Conservation (phyloP, 1,140 invertebrate genomes). For the Heterodera schachtii region DNA sequence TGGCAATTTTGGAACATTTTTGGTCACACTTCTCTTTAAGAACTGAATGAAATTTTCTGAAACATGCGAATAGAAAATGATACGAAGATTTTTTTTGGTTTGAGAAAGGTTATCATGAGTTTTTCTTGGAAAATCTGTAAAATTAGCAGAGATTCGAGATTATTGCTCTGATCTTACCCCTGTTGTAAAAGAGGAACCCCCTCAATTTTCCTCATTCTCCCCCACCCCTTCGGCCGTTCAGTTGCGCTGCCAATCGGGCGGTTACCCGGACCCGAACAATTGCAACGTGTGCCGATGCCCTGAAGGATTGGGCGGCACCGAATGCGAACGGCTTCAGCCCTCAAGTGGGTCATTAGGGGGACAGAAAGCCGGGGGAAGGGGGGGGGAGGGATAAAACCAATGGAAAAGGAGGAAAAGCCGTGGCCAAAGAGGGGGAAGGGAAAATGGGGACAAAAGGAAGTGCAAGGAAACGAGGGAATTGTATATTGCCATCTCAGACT, state of each 20-base stretch:
- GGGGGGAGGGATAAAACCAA: no score
- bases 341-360: conserved; percentile 41
- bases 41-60: no score
- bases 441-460: no score
- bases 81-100: no score
- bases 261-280: conserved; percentile 65
- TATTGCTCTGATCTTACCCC: no score
- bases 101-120: no score
- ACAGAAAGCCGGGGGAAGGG: no score
- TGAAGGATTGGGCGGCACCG: conserved; percentile 62
- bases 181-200: neutral
- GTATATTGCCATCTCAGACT: conserved; percentile 39
- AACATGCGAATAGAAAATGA: no score
- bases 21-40: no score
- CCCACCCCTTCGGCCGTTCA: neutral
- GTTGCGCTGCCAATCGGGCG: conserved; percentile 58
- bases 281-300: conserved; percentile 60
- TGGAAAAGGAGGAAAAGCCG: neutral
- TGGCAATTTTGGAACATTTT: no score
- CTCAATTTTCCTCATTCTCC: neutral
- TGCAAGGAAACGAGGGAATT: neutral
- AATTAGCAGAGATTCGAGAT: no score
- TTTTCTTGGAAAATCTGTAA: no score
- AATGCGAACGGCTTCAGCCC: conserved; percentile 60
- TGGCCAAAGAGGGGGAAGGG: neutral